phyloP scores from a whole-genome alignment of 2,113 vertebrate genomes.

The Clarias magur region DNA sequence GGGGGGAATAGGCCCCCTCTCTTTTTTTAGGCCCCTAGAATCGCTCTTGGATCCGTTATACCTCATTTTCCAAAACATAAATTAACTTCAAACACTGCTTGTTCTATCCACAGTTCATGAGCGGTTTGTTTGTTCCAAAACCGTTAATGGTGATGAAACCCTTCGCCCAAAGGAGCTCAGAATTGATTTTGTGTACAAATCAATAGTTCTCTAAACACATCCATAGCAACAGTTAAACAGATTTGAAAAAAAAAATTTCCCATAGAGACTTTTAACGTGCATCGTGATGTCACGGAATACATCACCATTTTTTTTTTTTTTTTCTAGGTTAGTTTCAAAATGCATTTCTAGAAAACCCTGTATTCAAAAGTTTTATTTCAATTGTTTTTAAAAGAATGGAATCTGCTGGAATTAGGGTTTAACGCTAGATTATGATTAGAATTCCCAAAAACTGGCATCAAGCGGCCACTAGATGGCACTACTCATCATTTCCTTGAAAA shows the following conservation, averaged over 20 bases:
- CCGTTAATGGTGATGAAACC: background rate
- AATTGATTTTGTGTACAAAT: background rate
- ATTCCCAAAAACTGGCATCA: background rate
- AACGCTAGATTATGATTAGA: background rate
- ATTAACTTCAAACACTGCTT: background rate
- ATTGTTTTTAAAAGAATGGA: too few species aligned
- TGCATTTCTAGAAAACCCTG: background rate
- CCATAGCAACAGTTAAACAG: background rate
- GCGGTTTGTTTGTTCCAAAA: background rate
- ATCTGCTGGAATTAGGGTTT: background rate
- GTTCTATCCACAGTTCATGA: background rate
- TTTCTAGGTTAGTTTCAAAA: background rate
- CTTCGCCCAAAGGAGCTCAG: background rate
- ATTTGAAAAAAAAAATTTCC: too few species aligned
- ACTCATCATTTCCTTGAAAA: background rate
- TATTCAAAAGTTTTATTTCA: background rate
- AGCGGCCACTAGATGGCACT: background rate
- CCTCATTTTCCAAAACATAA: background rate
- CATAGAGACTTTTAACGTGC: background rate
- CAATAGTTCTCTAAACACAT: background rate
- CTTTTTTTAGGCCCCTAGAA: too few species aligned
- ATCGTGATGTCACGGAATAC: background rate
- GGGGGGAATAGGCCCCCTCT: too few species aligned
- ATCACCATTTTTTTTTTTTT: background rate
- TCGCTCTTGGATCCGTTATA: background rate